Percentiles rank a stretch among this genome's conserved stretches.
Evolutionary conservation across 2,888 invertebrate species (phyloP).

Genomic region (Caenorhabditis wallacei): DNA sequence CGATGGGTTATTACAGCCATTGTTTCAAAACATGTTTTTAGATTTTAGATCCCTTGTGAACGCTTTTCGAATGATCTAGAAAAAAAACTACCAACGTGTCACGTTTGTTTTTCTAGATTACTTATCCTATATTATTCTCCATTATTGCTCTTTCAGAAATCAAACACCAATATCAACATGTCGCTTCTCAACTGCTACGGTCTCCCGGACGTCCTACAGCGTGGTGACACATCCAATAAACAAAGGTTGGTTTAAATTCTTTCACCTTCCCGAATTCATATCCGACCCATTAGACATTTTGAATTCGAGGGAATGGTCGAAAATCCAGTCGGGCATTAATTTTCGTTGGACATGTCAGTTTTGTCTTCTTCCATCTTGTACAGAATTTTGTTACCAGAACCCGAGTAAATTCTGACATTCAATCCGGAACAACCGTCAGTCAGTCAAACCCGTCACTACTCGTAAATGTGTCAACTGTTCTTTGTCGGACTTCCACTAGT

Average conservation of each 20-base stretch:
- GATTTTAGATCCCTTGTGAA: too few relatives aligned
- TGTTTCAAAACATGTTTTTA: too few relatives aligned
- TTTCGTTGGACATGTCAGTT: background rate
- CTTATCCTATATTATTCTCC: background rate
- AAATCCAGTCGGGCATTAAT: conserved; percentile 22
- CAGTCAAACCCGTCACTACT: conserved; percentile 28
- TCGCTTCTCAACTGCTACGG: conserved; percentile 59
- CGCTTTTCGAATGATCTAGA: too few relatives aligned
- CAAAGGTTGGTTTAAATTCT: conserved; percentile 43
- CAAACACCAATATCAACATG: conserved; percentile 10
- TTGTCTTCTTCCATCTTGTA: background rate
- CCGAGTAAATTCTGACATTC: background rate
- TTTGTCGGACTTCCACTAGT: conserved; percentile 6
- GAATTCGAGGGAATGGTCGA: conserved; percentile 21
- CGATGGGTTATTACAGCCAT: too few relatives aligned
- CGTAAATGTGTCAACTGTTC: conserved; percentile 49
- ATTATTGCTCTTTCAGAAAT: background rate
- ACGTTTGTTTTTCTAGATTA: conserved; percentile 2
- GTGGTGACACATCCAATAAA: conserved; percentile 45
- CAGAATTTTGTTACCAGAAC: background rate
- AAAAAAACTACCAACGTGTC: background rate
- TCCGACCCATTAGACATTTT: conserved; percentile 42
- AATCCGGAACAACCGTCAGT: conserved; percentile 18
- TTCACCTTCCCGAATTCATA: conserved; percentile 29
- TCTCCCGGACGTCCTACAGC: conserved; percentile 44